Percentiles rank a stretch among this genome's conserved stretches.
These are phyloP conservation scores for Engraulis encrasicolus DNA, from an alignment of 2,113 vertebrate genomes.

Conservation along the genomic window DNA sequence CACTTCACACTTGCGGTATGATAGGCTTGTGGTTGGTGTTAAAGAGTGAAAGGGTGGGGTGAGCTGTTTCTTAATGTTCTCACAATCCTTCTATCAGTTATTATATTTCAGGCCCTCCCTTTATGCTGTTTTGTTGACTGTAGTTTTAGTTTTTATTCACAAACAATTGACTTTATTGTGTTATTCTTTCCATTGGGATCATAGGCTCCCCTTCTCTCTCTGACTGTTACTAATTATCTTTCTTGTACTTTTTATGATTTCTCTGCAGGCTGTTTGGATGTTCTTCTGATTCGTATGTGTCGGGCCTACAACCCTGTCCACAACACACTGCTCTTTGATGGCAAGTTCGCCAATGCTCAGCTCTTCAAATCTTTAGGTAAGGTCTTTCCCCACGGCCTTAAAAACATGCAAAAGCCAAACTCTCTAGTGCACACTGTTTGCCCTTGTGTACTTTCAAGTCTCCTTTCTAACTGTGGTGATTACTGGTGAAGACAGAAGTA, in stretches of 20 bases:
- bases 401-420: background rate
- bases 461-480: background rate
- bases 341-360: conserved; percentile 82
- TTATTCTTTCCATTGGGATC: conserved; percentile 19
- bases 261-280: conserved; percentile 85
- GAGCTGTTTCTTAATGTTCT: too few relatives aligned
- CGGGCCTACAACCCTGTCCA: conserved; percentile 87
- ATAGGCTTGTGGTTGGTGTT: too few relatives aligned
- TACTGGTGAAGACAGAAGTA: background rate
- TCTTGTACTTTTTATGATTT: conserved; percentile 57
- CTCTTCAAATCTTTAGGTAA: conserved; percentile 89
- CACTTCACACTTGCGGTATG: too few relatives aligned
- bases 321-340: conserved; percentile 87
- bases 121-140: too few relatives aligned
- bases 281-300: conserved; percentile 89
- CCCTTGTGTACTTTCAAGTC: background rate
- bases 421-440: background rate
- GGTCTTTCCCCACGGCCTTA: conserved; percentile 46
- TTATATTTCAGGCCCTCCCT: too few relatives aligned
- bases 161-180: background rate
- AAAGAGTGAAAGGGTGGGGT: too few relatives aligned
- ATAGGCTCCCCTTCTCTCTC: conserved; percentile 22
- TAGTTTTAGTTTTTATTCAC: background rate
- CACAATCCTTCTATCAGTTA: too few relatives aligned
- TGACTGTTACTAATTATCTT: conserved; percentile 42